phyloP scores from a whole-genome alignment of 2,113 vertebrate species.

The Crotalus tigris region DNA sequence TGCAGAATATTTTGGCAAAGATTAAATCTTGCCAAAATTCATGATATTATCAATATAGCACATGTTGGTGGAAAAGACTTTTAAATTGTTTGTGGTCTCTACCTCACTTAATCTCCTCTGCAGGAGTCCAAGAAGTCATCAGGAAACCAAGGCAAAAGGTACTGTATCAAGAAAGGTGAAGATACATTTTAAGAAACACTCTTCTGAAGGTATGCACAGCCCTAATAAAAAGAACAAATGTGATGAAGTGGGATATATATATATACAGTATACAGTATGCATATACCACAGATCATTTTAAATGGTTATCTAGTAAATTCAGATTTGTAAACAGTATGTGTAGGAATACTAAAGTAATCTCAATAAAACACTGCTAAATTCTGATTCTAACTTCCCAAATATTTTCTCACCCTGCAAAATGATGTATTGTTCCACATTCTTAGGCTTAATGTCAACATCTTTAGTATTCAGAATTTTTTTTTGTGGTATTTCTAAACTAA shows the following conservation, averaged over 20 bases:
- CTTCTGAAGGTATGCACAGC: not conserved
- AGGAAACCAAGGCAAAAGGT: not conserved
- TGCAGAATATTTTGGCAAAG: not conserved
- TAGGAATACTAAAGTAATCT: not conserved
- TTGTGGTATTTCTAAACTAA: not conserved
- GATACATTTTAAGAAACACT: not conserved
- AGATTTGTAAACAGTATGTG: not conserved
- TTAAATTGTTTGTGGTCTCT: conserved; percentile 2
- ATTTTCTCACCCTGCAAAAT: not conserved
- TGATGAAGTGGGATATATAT: not conserved
- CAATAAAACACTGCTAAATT: not conserved
- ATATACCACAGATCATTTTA: not conserved
- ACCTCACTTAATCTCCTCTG: conserved; percentile 16
- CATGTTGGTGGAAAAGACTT: not conserved
- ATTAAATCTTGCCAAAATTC: conserved; percentile 20
- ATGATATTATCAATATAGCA: conserved; percentile 19
- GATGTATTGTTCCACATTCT: not conserved
- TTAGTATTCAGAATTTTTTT: not conserved
- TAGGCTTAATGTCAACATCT: not conserved
- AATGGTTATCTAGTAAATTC: not conserved
- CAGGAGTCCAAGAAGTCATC: conserved; percentile 1
- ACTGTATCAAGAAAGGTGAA: not conserved
- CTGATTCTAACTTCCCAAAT: not conserved
- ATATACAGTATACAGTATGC: not conserved
- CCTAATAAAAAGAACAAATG: not conserved